These are phyloP conservation scores for Nomada flava DNA, from an alignment of 2,888 invertebrate genomes.

Conservation along the genomic window DNA sequence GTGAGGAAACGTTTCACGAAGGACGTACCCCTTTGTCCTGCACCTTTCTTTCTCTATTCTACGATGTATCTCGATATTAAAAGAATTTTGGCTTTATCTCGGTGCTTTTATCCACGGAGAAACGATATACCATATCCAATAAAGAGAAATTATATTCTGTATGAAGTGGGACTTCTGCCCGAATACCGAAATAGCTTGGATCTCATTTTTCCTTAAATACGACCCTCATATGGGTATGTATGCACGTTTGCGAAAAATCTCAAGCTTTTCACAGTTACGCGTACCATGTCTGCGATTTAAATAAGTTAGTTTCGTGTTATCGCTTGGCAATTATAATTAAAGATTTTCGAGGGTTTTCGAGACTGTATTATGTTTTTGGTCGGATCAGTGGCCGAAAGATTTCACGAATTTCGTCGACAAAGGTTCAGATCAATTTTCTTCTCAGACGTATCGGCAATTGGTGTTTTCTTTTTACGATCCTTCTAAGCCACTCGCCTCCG, in stretches of 20 bases:
- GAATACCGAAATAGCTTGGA: slow-evolving; percentile 54
- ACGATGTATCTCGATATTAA: slow-evolving; percentile 68
- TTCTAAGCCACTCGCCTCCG: slow-evolving; percentile 62
- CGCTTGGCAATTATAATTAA: neutral
- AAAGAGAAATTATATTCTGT: slow-evolving; percentile 78
- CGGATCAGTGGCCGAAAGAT: too few relatives aligned
- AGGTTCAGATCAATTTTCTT: too few relatives aligned
- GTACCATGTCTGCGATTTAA: neutral
- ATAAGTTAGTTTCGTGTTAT: neutral
- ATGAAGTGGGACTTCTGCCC: slow-evolving; percentile 54
- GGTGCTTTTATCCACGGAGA: slow-evolving; percentile 68
- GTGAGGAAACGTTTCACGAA: slow-evolving; percentile 60
- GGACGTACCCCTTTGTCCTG: slow-evolving; percentile 61
- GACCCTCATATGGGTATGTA: neutral
- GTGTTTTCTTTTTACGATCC: slow-evolving; percentile 69
- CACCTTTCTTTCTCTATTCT: slow-evolving; percentile 38
- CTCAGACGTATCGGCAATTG: too few relatives aligned
- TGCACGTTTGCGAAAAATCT: neutral
- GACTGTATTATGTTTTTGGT: too few relatives aligned
- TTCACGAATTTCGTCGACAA: neutral
- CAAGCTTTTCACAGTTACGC: neutral
- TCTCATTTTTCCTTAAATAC: slow-evolving; percentile 53
- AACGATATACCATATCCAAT: slow-evolving; percentile 73
- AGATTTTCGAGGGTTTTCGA: neutral
- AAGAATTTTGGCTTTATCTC: slow-evolving; percentile 75